Percentiles rank a stretch among this genome's conserved stretches.
These are phyloP conservation scores for Mesochorus sp. DNA, from an alignment of 2,888 invertebrate genomes.

Conservation along the genomic window DNA sequence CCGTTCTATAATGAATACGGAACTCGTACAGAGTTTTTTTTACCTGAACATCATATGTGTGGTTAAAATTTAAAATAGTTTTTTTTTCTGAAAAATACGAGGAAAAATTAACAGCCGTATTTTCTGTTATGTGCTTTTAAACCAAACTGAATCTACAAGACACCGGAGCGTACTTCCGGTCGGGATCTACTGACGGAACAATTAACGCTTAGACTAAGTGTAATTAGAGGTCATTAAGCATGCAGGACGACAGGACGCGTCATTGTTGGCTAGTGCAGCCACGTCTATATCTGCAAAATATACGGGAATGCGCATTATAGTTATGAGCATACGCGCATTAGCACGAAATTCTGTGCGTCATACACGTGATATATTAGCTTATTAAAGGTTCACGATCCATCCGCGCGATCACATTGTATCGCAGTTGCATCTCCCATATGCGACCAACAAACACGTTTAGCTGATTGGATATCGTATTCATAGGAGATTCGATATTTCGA, in stretches of 20 bases:
- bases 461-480: slow-evolving; percentile 33
- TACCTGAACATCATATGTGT: too few relatives aligned
- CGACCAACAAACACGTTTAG: slow-evolving; percentile 31
- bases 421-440: neutral
- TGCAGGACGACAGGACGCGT: slow-evolving; percentile 27
- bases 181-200: slow-evolving; percentile 38
- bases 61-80: neutral
- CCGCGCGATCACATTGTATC: neutral
- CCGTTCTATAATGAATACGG: neutral
- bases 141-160: slow-evolving; percentile 40
- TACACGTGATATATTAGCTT: neutral
- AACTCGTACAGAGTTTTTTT: too few relatives aligned
- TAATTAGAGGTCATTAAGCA: slow-evolving; percentile 66
- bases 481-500: neutral
- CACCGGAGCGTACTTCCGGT: slow-evolving; percentile 52
- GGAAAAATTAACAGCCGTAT: neutral
- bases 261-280: slow-evolving; percentile 40
- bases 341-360: slow-evolving; percentile 28
- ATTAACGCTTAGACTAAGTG: slow-evolving; percentile 67
- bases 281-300: slow-evolving; percentile 1
- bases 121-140: slow-evolving; percentile 33
- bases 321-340: too few relatives aligned
- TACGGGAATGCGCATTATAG: too few relatives aligned
- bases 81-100: neutral
- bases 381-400: slow-evolving; percentile 1